Conservation (phyloP, 2,113 vertebrate genomes). For the Smithornis capensis region DNA sequence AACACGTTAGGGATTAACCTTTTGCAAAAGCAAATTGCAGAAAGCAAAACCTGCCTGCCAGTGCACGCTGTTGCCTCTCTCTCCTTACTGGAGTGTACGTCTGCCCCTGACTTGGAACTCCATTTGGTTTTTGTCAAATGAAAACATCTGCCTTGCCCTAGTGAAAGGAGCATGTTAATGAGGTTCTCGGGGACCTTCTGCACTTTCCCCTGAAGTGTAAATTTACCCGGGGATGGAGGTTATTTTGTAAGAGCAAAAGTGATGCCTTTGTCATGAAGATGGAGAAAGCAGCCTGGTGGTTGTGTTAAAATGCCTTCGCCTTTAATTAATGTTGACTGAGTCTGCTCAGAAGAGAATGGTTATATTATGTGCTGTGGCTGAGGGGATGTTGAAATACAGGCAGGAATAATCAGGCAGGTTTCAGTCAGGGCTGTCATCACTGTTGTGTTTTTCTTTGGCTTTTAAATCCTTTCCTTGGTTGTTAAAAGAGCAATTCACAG, state of each 20-base stretch:
- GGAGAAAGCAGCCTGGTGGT: background rate
- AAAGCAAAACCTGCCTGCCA: background rate
- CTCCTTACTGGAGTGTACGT: background rate
- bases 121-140: background rate
- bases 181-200: background rate
- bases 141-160: background rate
- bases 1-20: background rate
- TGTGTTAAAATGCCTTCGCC: background rate
- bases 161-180: background rate
- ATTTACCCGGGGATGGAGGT: background rate
- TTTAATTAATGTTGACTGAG: conserved; percentile 38
- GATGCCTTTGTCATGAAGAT: conserved; percentile 19
- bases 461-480: background rate
- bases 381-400: conserved; percentile 53
- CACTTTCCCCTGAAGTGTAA: background rate
- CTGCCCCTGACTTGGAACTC: background rate
- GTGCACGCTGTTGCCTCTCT: background rate
- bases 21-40: background rate
- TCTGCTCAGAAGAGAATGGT: background rate
- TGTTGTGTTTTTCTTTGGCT: conserved; percentile 8
- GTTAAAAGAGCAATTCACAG: background rate
- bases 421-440: background rate
- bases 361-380: conserved; percentile 11
- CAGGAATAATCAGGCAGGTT: conserved; percentile 29
- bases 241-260: background rate